A percentile compares a stretch with the other conserved stretches of the same genome.
Conservation (phyloP, 2,888 invertebrate genomes). For the Brassicogethes aeneus region DNA sequence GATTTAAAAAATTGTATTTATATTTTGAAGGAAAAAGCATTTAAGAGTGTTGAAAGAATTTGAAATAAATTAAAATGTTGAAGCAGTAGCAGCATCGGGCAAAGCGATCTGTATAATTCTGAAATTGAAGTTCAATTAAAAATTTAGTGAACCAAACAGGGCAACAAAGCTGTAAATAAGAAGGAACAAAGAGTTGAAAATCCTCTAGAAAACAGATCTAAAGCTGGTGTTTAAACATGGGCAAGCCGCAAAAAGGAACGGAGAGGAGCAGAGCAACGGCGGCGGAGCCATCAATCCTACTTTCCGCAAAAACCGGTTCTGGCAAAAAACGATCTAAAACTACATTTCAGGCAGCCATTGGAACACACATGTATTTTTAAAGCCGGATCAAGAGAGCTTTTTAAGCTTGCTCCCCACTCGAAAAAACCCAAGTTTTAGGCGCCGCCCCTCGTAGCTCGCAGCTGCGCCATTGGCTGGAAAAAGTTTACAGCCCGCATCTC, state of each 20-base stretch:
- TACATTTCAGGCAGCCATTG: conserved; percentile 40
- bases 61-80: neutral
- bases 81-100: neutral
- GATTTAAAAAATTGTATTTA: no score
- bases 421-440: conserved; percentile 31
- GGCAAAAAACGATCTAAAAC: conserved; percentile 36
- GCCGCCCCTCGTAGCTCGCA: conserved; percentile 30
- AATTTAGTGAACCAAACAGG: conserved; percentile 21
- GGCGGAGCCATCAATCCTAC: conserved; percentile 33
- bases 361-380: conserved; percentile 41
- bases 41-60: neutral
- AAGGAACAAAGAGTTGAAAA: conserved; percentile 31
- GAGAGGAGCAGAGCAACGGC: conserved; percentile 7
- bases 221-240: conserved; percentile 35
- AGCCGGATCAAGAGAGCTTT: conserved; percentile 36
- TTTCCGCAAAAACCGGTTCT: conserved; percentile 32
- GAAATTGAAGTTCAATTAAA: conserved; percentile 17
- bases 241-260: conserved; percentile 33
- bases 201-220: conserved; percentile 32
- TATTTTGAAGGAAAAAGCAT: no score
- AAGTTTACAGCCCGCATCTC: conserved; percentile 41
- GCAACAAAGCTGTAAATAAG: conserved; percentile 30
- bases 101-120: conserved; percentile 5
- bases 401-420: conserved; percentile 34
- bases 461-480: conserved; percentile 38